Evolutionary conservation across 2,113 vertebrate genomes (phyloP), one percentile per base, ranked within the genome.

Genomic region (Apistogramma diplotaenia): DNA sequence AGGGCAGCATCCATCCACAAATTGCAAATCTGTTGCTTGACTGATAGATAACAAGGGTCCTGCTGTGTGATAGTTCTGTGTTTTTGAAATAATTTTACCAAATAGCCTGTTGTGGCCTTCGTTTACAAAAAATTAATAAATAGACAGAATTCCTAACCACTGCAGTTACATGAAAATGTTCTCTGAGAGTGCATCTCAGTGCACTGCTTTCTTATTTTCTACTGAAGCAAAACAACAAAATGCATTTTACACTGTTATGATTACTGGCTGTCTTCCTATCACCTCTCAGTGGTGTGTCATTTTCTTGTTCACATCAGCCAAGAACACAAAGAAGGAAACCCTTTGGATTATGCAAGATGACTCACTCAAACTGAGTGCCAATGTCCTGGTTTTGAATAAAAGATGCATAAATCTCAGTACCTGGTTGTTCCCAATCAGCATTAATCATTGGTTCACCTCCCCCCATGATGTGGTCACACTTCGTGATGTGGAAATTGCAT

Each of bases 1-100:
- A 33, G 89, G 87, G 90, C 88, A 90, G 84, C 76, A 89, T 82
- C 53, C n/a, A 15, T 18, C 67, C 54, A 87, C 1, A 56, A 56
- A 78, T 21, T 10, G 55, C 43, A 53, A 21, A n/a, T 25, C 5
- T 33, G 43, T 19, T 8, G 55, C 62, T n/a, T 7, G 33, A 56
- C 46, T 56, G 10, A 19, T 19, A 27, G 23, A 13, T 10, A 49
- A 67, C 7, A 67, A 16, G 40, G 23, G 0, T 37, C 9, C 54
- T 21, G 25, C 15, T 21, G 4, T 21, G n/a, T 74, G n/a, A 49
- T 40, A 27, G 35, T 0, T 61, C 5, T 65, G 13, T 83, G 56
- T 86, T 49, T 78, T 23, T 49, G 8, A 74, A 33, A 43, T 35
- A 60, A 58, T 79, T 57, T 79, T 54, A 6, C 4, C 61, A 46